Percentiles rank a stretch among this genome's conserved stretches.
phyloP scores from a whole-genome alignment of 2,113 vertebrate genomes.

The Promerops cafer region DNA sequence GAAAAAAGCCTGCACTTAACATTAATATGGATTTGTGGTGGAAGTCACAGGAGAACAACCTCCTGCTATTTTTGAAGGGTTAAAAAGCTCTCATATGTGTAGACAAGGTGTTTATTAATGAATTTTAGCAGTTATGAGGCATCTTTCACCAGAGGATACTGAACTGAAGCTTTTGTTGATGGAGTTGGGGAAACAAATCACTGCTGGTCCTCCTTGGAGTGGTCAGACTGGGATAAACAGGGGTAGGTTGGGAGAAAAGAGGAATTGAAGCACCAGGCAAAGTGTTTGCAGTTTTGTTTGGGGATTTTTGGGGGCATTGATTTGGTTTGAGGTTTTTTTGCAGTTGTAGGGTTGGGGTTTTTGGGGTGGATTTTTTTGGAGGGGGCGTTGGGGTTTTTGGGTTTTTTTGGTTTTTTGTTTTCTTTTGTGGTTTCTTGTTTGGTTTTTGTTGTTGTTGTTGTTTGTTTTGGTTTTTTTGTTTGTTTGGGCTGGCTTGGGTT shows the following conservation, averaged over 20 bases:
- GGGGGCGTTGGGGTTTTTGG: rapidly evolving
- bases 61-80: neutral
- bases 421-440: neutral
- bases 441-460: neutral
- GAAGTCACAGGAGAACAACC: neutral
- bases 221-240: neutral
- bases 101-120: neutral
- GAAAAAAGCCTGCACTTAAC: neutral
- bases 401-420: neutral
- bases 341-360: too few relatives aligned
- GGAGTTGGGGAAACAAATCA: neutral
- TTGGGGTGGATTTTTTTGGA: neutral
- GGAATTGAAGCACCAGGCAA: neutral
- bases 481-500: neutral
- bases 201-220: neutral
- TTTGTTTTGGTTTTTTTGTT: neutral
- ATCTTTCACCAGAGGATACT: neutral
- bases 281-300: neutral
- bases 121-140: neutral
- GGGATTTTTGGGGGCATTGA: rapidly evolving
- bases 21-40: neutral
- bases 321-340: neutral
- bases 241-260: neutral
- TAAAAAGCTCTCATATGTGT: neutral
- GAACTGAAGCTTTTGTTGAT: neutral